Percentiles rank a stretch among this genome's conserved stretches.
These are phyloP conservation scores for Siniperca scherzeri DNA, from an alignment of 2,797 vertebrate species.

Conservation along the genomic window DNA sequence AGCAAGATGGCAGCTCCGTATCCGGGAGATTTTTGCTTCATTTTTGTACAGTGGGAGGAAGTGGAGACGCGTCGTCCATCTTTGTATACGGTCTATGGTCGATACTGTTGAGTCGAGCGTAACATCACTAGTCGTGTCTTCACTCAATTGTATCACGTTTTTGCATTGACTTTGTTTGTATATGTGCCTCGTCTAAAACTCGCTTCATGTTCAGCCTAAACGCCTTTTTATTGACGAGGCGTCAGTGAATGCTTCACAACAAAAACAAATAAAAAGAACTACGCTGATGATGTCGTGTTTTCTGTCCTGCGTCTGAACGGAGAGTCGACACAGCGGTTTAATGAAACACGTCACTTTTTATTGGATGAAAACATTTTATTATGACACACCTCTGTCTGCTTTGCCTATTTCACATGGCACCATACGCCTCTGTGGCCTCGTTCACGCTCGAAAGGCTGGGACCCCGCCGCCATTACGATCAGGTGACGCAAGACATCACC, in stretches of 20 bases:
- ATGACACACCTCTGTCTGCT: constrained; percentile 70
- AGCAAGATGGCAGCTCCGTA: no score
- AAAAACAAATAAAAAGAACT: constrained; percentile 2
- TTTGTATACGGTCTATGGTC: no score
- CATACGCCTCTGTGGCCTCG: constrained; percentile 40
- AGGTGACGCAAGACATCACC: neutral
- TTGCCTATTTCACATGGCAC: constrained; percentile 67
- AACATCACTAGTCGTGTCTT: no score
- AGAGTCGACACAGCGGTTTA: neutral
- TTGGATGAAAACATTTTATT: constrained; percentile 85
- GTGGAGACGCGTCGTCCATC: no score
- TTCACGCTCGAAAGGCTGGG: constrained; percentile 36
- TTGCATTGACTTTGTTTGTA: neutral
- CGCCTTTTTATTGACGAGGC: neutral
- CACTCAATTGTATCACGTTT: no score
- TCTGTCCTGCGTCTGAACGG: neutral
- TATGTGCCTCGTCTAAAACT: neutral
- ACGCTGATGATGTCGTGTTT: neutral
- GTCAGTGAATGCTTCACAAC: neutral
- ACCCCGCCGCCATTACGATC: neutral
- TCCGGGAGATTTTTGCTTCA: no score
- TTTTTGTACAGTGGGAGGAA: no score
- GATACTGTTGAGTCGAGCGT: neutral
- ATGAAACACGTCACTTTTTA: constrained; percentile 80
- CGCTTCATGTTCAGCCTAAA: neutral